phyloP scores from a whole-genome alignment of 2,797 vertebrate species.

The Enteromius trimaculatus region DNA sequence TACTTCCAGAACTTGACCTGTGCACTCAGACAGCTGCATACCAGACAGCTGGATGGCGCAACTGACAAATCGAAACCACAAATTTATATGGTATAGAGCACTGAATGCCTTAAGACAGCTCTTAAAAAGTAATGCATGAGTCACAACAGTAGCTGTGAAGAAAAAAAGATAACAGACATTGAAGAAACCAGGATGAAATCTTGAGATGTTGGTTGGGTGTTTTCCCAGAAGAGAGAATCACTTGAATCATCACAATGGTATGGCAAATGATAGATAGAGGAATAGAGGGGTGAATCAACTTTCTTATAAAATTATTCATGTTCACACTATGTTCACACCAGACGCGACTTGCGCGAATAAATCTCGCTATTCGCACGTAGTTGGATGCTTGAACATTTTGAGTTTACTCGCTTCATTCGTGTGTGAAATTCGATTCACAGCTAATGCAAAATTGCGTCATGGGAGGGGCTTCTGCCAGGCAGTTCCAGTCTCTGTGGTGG shows the following conservation, averaged over 20 bases:
- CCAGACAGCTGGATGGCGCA: not conserved
- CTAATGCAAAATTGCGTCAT: too few relatives aligned
- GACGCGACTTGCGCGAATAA: too few relatives aligned
- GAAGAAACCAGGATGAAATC: not conserved
- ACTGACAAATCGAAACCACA: not conserved
- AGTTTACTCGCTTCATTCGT: too few relatives aligned
- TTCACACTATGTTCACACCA: too few relatives aligned
- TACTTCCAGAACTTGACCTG: too few relatives aligned
- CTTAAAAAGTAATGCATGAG: slow-evolving; percentile 7
- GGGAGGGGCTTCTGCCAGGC: too few relatives aligned
- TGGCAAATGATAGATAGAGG: not conserved
- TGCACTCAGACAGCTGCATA: not conserved
- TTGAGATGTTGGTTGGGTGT: not conserved
- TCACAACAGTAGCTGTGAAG: not conserved
- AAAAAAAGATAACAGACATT: not conserved
- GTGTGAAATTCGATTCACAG: too few relatives aligned
- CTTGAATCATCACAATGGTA: slow-evolving; percentile 25
- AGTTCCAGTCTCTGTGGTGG: too few relatives aligned
- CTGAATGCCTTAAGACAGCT: not conserved
- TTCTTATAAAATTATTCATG: not conserved
- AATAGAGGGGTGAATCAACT: slow-evolving; percentile 12
- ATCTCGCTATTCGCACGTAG: too few relatives aligned
- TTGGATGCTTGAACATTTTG: too few relatives aligned
- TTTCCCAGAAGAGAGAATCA: not conserved
- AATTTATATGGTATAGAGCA: not conserved